Conservation (phyloP, 1,140 invertebrate genomes). For the Drosophila insularis region DNA sequence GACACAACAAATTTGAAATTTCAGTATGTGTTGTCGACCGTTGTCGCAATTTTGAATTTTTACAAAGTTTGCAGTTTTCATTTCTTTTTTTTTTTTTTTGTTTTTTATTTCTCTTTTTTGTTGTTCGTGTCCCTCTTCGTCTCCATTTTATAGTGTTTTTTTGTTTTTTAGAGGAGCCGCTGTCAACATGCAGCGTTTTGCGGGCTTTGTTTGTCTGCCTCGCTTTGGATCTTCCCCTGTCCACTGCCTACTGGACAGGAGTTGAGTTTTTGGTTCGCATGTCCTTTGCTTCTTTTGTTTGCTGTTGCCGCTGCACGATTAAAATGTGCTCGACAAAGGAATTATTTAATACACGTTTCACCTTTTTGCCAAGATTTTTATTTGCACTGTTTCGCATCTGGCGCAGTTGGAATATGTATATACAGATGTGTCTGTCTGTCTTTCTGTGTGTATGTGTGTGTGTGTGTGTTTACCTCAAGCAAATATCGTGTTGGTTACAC, state of each 20-base stretch:
- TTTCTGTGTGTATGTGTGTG: slow-evolving; percentile 15
- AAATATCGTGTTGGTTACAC: slow-evolving; percentile 80
- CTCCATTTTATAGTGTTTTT: background rate
- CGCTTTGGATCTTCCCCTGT: background rate
- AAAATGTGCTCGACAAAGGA: slow-evolving; percentile 81
- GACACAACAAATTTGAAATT: slow-evolving; percentile 61
- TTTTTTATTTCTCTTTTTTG: background rate
- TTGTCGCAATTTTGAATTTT: slow-evolving; percentile 68
- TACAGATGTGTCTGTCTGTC: background rate
- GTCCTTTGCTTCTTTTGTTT: slow-evolving; percentile 53
- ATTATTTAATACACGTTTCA: slow-evolving; percentile 81
- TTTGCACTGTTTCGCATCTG: slow-evolving; percentile 68
- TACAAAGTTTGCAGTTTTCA: slow-evolving; percentile 74
- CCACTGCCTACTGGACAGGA: slow-evolving; percentile 58
- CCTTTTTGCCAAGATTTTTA: slow-evolving; percentile 78
- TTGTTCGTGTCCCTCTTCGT: background rate
- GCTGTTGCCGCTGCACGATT: slow-evolving; percentile 75
- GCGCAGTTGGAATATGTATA: slow-evolving; percentile 2
- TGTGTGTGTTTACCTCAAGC: slow-evolving; percentile 63
- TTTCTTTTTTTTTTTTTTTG: background rate
- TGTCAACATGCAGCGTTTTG: slow-evolving; percentile 34
- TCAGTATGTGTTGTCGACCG: slow-evolving; percentile 2
- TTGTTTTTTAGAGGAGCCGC: slow-evolving; percentile 36
- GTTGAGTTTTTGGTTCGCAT: slow-evolving; percentile 38
- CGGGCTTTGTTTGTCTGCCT: slow-evolving; percentile 50